phyloP scores from a whole-genome alignment of 2,888 invertebrate genomes.

The Trachelus iudaicus region DNA sequence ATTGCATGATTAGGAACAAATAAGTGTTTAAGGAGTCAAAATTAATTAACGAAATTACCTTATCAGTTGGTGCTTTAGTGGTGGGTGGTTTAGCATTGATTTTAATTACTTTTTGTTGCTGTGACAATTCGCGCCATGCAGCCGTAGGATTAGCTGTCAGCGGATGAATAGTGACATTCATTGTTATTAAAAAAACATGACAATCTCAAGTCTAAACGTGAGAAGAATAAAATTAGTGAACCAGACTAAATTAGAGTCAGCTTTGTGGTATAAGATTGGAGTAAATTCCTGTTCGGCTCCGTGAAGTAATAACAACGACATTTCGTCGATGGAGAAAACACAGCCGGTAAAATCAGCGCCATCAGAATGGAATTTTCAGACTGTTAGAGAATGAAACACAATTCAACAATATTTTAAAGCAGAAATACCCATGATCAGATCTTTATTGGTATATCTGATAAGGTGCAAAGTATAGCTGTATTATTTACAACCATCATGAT shows the following conservation, averaged over 20 bases:
- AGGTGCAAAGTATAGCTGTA: background rate
- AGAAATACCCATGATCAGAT: background rate
- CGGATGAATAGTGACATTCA: conserved; percentile 69
- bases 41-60: conserved; percentile 56
- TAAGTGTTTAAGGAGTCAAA: background rate
- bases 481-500: background rate
- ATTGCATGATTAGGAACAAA: conserved; percentile 8
- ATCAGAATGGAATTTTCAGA: background rate
- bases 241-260: background rate
- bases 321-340: background rate
- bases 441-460: background rate
- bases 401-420: background rate
- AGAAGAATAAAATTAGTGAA: background rate
- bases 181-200: conserved; percentile 27
- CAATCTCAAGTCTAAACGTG: background rate
- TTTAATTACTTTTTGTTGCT: conserved; percentile 75
- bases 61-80: conserved; percentile 70
- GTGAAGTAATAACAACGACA: background rate
- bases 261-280: background rate
- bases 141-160: conserved; percentile 76
- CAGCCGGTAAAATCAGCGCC: background rate
- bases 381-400: background rate
- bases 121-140: conserved; percentile 78
- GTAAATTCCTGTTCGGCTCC: background rate
- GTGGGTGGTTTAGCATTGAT: conserved; percentile 73